These are phyloP conservation scores for Spinibarbus caldwelli DNA, from an alignment of 2,797 vertebrate species.

Conservation along the genomic window DNA sequence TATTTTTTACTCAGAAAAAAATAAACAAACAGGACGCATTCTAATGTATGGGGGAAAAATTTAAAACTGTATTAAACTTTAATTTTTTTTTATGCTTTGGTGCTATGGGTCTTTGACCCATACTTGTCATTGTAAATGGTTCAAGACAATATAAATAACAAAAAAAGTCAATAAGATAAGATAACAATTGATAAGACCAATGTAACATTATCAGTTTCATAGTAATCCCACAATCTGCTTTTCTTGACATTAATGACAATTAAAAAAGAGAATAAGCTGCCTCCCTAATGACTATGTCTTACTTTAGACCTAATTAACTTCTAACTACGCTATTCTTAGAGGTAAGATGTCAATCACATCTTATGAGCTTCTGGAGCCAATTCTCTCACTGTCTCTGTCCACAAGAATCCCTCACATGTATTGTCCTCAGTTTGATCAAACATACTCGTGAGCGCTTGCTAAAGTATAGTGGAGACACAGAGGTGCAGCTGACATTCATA, in stretches of 20 bases:
- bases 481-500: conserved; percentile 37
- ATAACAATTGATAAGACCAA: neutral
- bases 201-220: neutral
- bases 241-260: conserved; percentile 47
- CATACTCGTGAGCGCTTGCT: neutral
- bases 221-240: conserved; percentile 14
- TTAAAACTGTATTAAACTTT: no score
- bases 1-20: no score
- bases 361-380: conserved; percentile 61
- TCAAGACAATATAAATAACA: neutral
- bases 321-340: conserved; percentile 70
- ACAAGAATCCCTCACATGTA: neutral
- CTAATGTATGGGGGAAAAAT: no score
- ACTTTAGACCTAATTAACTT: conserved; percentile 72
- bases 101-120: no score
- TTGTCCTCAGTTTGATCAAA: conserved; percentile 12
- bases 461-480: conserved; percentile 26
- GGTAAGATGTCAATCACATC: conserved; percentile 72
- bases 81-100: no score
- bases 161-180: neutral
- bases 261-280: conserved; percentile 36
- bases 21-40: no score
- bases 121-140: neutral
- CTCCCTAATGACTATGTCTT: conserved; percentile 31
- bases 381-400: conserved; percentile 11